phyloP scores from a whole-genome alignment of 2,888 invertebrate genomes.

The Atethmia centrago region DNA sequence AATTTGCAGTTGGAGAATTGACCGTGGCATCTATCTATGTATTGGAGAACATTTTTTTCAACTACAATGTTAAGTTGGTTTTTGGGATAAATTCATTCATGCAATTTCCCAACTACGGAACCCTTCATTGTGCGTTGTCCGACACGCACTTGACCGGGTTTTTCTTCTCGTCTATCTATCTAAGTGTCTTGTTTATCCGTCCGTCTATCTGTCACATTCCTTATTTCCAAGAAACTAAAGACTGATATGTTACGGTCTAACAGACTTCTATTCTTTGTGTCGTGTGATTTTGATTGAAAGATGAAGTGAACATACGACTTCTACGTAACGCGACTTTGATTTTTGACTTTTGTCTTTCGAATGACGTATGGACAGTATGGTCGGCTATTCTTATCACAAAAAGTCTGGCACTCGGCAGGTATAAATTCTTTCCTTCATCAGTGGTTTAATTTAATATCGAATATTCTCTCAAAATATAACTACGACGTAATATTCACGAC shows the following conservation, averaged over 20 bases:
- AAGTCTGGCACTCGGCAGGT: background rate
- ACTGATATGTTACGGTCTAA: background rate
- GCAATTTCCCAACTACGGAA: too few species aligned
- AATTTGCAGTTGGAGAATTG: too few species aligned
- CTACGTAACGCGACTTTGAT: background rate
- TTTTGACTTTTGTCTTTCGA: slow-evolving; percentile 7
- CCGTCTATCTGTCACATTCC: background rate
- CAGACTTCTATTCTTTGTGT: slow-evolving; percentile 6
- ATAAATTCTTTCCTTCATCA: slow-evolving; percentile 28
- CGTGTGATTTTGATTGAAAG: slow-evolving; percentile 10
- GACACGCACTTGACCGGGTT: background rate
- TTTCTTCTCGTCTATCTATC: background rate
- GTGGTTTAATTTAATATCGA: slow-evolving; percentile 32
- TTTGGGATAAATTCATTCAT: too few species aligned
- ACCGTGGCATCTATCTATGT: too few species aligned
- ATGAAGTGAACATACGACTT: background rate
- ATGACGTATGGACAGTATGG: background rate
- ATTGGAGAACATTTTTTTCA: too few species aligned
- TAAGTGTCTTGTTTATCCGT: background rate
- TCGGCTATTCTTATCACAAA: slow-evolving; percentile 9
- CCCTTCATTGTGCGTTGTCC: too few species aligned
- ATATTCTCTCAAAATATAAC: slow-evolving; percentile 32
- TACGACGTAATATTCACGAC: slow-evolving; percentile 31
- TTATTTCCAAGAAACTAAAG: background rate
- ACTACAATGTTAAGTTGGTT: too few species aligned